Percentiles rank a stretch among this genome's conserved stretches.
phyloP scores from a whole-genome alignment of 2,797 vertebrate species.

The Chanos chanos region DNA sequence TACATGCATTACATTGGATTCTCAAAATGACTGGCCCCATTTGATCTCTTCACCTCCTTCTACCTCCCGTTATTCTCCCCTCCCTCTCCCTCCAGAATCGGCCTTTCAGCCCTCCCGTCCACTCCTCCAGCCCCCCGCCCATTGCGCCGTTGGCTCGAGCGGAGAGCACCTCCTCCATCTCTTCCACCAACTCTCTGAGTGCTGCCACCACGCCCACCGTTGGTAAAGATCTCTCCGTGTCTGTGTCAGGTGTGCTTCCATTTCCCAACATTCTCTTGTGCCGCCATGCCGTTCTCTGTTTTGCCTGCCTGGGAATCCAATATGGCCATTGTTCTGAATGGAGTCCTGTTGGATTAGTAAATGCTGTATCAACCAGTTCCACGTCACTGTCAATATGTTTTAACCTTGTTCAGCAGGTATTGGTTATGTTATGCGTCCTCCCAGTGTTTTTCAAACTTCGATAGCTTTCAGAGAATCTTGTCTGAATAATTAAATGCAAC shows the following conservation, averaged over 20 bases:
- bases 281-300: constrained; percentile 12
- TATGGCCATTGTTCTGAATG: no score
- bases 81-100: constrained; percentile 69
- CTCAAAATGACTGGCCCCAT: background rate
- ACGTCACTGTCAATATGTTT: no score
- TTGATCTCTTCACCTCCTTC: background rate
- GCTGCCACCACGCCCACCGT: constrained; percentile 96
- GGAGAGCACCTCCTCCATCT: constrained; percentile 97
- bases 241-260: constrained; percentile 73
- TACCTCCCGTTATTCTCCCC: constrained; percentile 66
- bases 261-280: constrained; percentile 37
- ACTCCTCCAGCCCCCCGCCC: constrained; percentile 89
- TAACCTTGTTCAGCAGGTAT: background rate
- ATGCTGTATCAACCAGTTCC: no score
- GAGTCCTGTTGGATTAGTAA: no score
- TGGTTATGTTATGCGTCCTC: no score
- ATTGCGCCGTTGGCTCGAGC: constrained; percentile 91
- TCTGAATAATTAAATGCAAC: no score
- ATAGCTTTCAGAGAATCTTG: no score
- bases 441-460: no score
- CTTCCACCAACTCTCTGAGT: constrained; percentile 94
- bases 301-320: constrained; percentile 4
- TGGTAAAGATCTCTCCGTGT: constrained; percentile 79
- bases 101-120: constrained; percentile 89
- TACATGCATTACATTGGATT: background rate